Percentiles rank a stretch among this genome's conserved stretches.
Conservation (phyloP, 2,888 invertebrate genomes). For the Agriopis marginaria region DNA sequence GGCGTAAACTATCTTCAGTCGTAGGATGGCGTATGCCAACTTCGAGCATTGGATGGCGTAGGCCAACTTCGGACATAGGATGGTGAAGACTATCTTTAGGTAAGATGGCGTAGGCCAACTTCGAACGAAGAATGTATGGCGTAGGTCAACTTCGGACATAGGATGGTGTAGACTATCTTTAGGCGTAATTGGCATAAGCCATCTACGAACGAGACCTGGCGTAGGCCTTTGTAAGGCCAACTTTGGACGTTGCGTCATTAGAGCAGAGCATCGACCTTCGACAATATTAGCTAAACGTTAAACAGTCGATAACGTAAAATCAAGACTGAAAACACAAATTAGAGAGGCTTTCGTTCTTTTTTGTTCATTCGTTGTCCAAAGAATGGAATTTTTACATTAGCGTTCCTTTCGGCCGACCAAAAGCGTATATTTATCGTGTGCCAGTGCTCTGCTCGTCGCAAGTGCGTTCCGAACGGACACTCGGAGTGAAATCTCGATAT, state of each 20-base stretch:
- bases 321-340: constrained; percentile 11
- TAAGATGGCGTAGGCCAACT: constrained; percentile 2
- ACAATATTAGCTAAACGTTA: neutral
- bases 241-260: neutral
- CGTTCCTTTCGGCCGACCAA: neutral
- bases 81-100: neutral
- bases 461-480: constrained; percentile 25
- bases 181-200: neutral
- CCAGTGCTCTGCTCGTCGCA: constrained; percentile 8
- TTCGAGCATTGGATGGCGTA: neutral
- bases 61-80: neutral
- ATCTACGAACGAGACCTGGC: neutral
- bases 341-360: constrained; percentile 2
- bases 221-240: neutral
- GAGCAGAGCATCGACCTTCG: constrained; percentile 5
- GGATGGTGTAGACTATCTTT: neutral
- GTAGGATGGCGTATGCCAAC: neutral
- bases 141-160: neutral
- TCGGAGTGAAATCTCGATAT: constrained; percentile 56
- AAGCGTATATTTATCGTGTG: neutral
- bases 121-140: too few relatives aligned
- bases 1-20: neutral
- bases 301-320: neutral
- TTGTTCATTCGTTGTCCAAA: neutral
- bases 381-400: neutral